Evolutionary conservation across 2,797 vertebrate species (phyloP).

Genomic region (Sparus aurata): DNA sequence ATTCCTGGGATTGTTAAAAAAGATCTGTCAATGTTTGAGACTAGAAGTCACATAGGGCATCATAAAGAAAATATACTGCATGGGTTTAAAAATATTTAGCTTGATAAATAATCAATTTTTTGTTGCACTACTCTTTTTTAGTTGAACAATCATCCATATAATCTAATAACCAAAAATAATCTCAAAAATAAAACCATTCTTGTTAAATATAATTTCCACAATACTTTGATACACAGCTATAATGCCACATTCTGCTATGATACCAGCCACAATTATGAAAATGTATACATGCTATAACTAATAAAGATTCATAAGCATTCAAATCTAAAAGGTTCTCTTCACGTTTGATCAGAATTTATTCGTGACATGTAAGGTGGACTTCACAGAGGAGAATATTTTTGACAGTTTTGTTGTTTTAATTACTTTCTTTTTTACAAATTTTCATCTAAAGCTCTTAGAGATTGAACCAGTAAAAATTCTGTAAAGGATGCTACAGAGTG

Average conservation of each 20-base stretch:
- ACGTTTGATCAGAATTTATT: constrained; percentile 55
- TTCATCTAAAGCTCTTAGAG: constrained; percentile 25
- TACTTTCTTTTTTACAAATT: constrained; percentile 48
- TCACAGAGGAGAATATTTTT: constrained; percentile 37
- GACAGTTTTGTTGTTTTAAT: constrained; percentile 38
- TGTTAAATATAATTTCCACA: constrained; percentile 80
- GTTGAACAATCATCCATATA: constrained; percentile 68
- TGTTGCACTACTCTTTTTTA: constrained; percentile 62
- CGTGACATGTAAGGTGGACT: constrained; percentile 39
- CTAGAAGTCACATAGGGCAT: constrained; percentile 70
- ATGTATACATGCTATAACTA: constrained; percentile 45
- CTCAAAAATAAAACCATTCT: constrained; percentile 70
- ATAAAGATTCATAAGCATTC: constrained; percentile 59
- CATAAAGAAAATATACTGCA: constrained; percentile 78
- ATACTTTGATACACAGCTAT: constrained; percentile 69
- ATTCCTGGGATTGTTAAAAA: constrained; percentile 66
- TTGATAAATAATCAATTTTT: constrained; percentile 82
- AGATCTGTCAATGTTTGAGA: constrained; percentile 64
- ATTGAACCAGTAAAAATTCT: constrained; percentile 36
- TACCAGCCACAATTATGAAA: constrained; percentile 50
- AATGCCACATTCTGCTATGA: constrained; percentile 56
- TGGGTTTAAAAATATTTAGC: constrained; percentile 74
- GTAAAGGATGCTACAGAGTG: constrained; percentile 42
- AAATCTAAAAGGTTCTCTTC: constrained; percentile 57
- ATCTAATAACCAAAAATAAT: constrained; percentile 55